Conservation (phyloP, 2,797 vertebrate genomes). For the Enteromius fasciolatus region DNA sequence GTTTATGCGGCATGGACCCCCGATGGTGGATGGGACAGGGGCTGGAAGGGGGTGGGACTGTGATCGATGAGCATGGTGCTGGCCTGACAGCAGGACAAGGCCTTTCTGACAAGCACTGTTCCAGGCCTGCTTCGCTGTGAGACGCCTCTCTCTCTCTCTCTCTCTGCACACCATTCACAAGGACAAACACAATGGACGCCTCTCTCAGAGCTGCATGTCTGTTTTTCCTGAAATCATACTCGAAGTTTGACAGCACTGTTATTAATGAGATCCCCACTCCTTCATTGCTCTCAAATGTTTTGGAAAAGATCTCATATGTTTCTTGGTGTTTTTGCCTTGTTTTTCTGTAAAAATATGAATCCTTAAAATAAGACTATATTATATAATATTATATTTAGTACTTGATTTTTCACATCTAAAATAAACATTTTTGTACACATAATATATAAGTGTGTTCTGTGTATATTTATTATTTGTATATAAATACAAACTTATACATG, state of each 20-base stretch:
- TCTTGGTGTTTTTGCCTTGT: not conserved
- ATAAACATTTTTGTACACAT: no score
- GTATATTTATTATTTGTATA: no score
- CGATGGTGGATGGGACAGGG: conserved; percentile 63
- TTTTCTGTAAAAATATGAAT: not conserved
- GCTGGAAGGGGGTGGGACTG: conserved; percentile 68
- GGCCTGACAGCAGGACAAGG: conserved; percentile 71
- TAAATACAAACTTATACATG: no score
- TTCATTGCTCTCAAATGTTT: conserved; percentile 42
- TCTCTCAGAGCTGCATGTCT: conserved; percentile 46
- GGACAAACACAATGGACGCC: conserved; percentile 56
- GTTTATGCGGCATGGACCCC: conserved; percentile 73
- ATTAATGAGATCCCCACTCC: conserved; percentile 49
- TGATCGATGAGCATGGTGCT: conserved; percentile 75
- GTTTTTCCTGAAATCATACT: conserved; percentile 58
- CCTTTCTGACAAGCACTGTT: conserved; percentile 67
- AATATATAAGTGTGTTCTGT: no score
- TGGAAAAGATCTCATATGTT: not conserved
- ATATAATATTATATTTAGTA: not conserved
- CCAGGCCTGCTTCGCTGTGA: conserved; percentile 55
- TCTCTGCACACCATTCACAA: conserved; percentile 48
- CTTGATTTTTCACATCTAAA: no score
- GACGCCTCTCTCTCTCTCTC: conserved; percentile 12
- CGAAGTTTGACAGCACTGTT: conserved; percentile 56
- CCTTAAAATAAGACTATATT: not conserved